Percentiles rank a stretch among this genome's conserved stretches.
phyloP scores from a whole-genome alignment of 2,797 vertebrate species.

The Ctenosaura bakeri region DNA sequence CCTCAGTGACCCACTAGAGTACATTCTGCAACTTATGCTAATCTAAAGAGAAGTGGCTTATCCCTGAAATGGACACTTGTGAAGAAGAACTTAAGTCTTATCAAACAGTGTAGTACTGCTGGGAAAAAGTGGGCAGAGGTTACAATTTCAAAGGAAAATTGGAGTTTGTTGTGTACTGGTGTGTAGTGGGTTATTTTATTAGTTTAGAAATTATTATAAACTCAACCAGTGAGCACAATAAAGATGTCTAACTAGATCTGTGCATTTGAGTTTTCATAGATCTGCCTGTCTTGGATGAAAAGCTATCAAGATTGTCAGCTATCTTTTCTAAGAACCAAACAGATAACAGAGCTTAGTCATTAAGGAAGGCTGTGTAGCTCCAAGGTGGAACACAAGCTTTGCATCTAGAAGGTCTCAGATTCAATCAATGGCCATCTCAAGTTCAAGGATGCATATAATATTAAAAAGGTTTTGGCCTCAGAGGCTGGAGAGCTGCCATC shows the following conservation, averaged over 20 bases:
- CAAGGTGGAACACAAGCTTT: neutral
- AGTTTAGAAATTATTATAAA: neutral
- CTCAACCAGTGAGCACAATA: neutral
- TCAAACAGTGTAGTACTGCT: neutral
- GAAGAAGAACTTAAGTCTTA: neutral
- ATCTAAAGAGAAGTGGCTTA: neutral
- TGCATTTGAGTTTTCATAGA: neutral
- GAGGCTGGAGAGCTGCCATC: neutral
- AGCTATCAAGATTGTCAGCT: neutral
- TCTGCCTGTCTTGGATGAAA: neutral
- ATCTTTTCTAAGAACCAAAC: neutral
- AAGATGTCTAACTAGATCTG: neutral
- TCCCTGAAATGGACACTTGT: neutral
- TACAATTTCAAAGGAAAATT: neutral
- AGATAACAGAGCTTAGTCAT: neutral
- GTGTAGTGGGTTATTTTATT: neutral
- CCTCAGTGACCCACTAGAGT: neutral
- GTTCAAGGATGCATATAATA: neutral
- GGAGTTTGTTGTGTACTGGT: neutral
- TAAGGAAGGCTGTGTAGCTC: neutral
- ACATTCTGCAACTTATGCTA: neutral
- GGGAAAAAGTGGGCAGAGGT: neutral
- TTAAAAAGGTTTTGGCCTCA: neutral
- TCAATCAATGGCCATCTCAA: neutral
- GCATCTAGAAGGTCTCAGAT: neutral